Base-by-base conservation (phyloP, 2,797 vertebrate species). In the Siniperca undulata region DNA sequence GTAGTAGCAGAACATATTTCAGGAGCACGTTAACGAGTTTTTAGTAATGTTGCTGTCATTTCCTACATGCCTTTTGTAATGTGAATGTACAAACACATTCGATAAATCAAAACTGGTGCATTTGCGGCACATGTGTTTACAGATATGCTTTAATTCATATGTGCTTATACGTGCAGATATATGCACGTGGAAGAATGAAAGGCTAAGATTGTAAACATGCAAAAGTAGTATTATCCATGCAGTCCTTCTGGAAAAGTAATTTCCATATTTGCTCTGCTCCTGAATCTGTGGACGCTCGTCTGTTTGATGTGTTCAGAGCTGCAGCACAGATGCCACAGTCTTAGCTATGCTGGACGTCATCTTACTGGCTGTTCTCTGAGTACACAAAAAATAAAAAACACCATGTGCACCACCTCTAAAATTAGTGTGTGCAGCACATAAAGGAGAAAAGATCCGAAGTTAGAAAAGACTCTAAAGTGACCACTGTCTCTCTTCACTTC, bases 301-400 rank as follows among this genome's bases (percentile, higher is more conserved):
- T 91, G 93, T 96, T 95, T 96, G 95, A 96, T 96, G 95, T 95
- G 95, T 95, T 95, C 92, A 93, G 94, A 96, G 94, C 95, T 96
- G 94, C 94, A 94, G 94, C 93, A 89, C 96, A 96, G 94, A 95
- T 95, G 95, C 94, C 92, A 90, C 91, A 92, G 94, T 91, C 92
- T 94, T 86, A 93, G 95, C 91, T 94, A 93, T 89, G 94, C 87
- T 91, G 92, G 93, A 96, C 94, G 94, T 96, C 93, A 96, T 95
- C 88, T 92, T 83, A 56, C 84, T 88, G 93, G 92, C 92, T 93
- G 92, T 93, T 95, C 94, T 95, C 91, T 93, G 93, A 95, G 94
- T 89, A 91, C 84, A 93, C 88, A 89, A 92, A 69, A 81, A 82
- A 83, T 84, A 69, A 81, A 82, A 87, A 76, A 84, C 89, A 85